Evolutionary conservation across 2,888 invertebrate genomes (phyloP), one percentile per base, ranked within the genome.

Genomic region (Automeris io): DNA sequence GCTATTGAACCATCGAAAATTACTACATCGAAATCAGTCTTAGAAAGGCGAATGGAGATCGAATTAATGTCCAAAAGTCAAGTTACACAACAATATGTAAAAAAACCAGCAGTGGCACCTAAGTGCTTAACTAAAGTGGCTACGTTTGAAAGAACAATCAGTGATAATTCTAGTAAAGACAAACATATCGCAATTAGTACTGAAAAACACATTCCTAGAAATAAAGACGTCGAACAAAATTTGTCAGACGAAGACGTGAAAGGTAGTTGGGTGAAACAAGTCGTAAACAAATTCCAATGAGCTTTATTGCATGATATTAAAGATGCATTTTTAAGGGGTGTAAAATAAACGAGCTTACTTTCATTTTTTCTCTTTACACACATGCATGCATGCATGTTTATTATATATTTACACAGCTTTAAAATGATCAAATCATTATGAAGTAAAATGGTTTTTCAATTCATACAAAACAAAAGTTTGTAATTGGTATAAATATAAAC

Each of bases 201-300:
- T 21, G 64, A 67, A 7, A 57, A 51, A 7, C 61, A 65, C 57
- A 63, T 68, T 59, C 65, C 66, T 34, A 46, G 54, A 9, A 64
- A 53, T 34, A 66, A 55, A 56, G 66, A 43, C 52, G 63, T 53
- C 61, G 49, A 46, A 43, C 49, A 51, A 46, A 63, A 55, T 50
- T 13, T 42, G 25, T 56, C 55, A 18, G 46, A 46, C 33, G 59
- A 61, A 5, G 81, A 82, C 41, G 64, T 75, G 3, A 89, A 89
- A 74, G 90, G 90, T 19, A 87, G 87, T 54, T 93, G 93, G 93
- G 93, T 93, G 0, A 91, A 91, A 58, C 91, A 92, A 56, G 91
- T 93, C 57, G 91, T 92, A 8, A 91, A 91, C 51, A 90, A 91
- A 81, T 90, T 93, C 61, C 92, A 93, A 87, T 90, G 63, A 81